Evolutionary conservation across 2,888 invertebrate species (phyloP), one percentile per base, ranked within the genome.

Genomic region (Pegoplata infirma): DNA sequence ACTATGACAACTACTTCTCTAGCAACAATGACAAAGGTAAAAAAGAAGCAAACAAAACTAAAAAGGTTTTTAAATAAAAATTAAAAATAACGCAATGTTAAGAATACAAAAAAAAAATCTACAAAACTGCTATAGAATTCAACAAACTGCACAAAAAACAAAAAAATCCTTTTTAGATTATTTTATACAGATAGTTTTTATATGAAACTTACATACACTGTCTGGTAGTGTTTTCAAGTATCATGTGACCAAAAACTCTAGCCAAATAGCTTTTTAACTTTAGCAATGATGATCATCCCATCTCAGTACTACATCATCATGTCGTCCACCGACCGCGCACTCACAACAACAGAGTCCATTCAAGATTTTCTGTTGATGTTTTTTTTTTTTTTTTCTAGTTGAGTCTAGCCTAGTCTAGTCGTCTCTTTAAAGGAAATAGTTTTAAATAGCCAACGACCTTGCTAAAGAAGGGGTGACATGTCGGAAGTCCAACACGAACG

Each of bases 401-500:
- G 59, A 32, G 32, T 10, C 8, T 32, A 10, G 8, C 12, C 32
- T 2, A 32, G 32, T 32, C 32, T 32, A 10, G 32, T 5, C 28
- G 53, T 75, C 61, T n/a, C n/a, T n/a, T n/a, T 68, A 25, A 61
- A 58, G 74, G 67, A 74, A 67, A 61, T 63, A 68, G 14, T 53
- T 59, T 67, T 44, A 28, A 17, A 69, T 64, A 40, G 53, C 25
- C 63, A 76, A 76, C 75, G 75, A 76, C 75, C 75, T 76, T 76
- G 75, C 75, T 49, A 76, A 76, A 69, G 75, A 69, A 69, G 75
- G 75, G 75, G 75, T 76, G 75, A 76, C 75, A 76, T 76, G 69
- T 76, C 75, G 75, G 75, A 76, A 76, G 75, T 76, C 61, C 75
- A 76, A 69, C 75, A 76, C 68, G 75, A 76, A 76, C 75, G 75